Base-by-base conservation (phyloP, 1,140 invertebrate species). In the Tetragnatha versicolor region DNA sequence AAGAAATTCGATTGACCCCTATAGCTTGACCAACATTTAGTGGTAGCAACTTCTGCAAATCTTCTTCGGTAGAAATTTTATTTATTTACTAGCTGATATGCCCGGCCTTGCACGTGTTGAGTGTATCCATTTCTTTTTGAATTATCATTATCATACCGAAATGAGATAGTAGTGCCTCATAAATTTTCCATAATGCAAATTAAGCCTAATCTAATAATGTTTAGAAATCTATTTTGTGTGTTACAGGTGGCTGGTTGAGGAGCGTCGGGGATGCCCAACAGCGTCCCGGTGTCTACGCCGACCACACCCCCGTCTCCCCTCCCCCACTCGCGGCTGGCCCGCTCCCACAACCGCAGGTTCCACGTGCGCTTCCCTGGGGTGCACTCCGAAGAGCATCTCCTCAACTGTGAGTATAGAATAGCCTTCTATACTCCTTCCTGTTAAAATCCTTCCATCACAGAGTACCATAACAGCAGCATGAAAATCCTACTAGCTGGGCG, bases 301-400 rank as follows among this genome's bases (percentile, higher is more conserved):
- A 60, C 63, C n/a, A 53, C 79, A 55, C 79, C 79, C 53, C 79
- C 79, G 29, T 77, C 72, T 22, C 80, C 73, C 31, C 20, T 72
- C 35, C 65, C 73, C 66, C 72, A 81, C 29, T 78, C 66, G 33
- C 45, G 73, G 12, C 66, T 81, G 10, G 61, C 61, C 25, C 47
- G 70, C 3, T 75, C 70, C 12, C 80, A 81, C 53, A 68, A 79
- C 20, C 47, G 72, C 9, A 42, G 80, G 20, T 81, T 81, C 60
- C 78, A 81, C 47, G 45, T 73, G 20, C 72, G 79, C 20, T 81
- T 81, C 33, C 81, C 81, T 10, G 66, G 68, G 22, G 73, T 81
- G 17, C 49, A 80, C 33, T 75, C 78, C 7, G 73, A 81, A n/a
- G 81, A 81, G 42, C 72, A 79, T 20, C 61, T 81, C 3, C 51